These are phyloP conservation scores for Eurystomus gularis DNA, from an alignment of 2,113 vertebrate species.

Conservation along the genomic window DNA sequence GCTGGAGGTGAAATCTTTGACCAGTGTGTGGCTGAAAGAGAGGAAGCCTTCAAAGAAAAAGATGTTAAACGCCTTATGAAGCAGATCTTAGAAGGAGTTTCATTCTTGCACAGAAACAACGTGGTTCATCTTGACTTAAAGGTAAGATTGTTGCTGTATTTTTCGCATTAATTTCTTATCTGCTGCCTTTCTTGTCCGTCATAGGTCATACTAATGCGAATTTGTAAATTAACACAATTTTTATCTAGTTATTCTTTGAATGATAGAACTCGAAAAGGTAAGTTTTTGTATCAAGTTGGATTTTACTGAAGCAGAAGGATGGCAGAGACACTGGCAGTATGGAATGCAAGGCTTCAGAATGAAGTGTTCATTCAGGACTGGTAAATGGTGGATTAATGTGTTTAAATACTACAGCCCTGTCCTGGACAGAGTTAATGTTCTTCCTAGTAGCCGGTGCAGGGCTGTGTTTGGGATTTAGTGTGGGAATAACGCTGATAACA, in stretches of 20 bases:
- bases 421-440: neutral
- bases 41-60: conserved; percentile 92
- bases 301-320: neutral
- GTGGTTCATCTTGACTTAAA: conserved; percentile 95
- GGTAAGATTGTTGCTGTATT: conserved; percentile 66
- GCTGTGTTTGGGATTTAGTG: neutral
- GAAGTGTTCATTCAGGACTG: neutral
- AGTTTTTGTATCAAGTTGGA: neutral
- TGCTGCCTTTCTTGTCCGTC: neutral
- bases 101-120: conserved; percentile 86
- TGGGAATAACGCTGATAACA: neutral
- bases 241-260: neutral
- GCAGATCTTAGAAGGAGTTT: conserved; percentile 90
- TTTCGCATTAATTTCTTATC: neutral
- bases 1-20: conserved; percentile 96
- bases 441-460: neutral
- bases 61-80: conserved; percentile 89
- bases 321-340: neutral
- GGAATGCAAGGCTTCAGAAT: neutral
- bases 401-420: neutral
- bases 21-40: conserved; percentile 91
- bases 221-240: neutral
- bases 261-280: neutral
- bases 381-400: neutral
- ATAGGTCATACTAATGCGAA: neutral